phyloP scores from a whole-genome alignment of 2,113 vertebrate genomes.

The Poeciliopsis turrubarensis region DNA sequence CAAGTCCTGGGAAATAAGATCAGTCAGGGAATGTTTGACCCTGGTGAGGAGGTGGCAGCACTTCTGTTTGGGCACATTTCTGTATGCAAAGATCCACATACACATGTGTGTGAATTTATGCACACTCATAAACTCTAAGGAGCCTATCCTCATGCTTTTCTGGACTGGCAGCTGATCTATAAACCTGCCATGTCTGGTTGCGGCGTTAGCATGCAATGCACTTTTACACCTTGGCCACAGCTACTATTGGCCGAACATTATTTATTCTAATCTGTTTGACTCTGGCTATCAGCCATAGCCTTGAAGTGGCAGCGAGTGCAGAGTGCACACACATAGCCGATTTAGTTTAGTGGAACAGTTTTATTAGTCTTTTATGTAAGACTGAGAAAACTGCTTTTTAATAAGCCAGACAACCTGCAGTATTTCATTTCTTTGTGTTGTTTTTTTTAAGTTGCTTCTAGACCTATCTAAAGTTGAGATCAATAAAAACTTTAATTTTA shows the following conservation, averaged over 20 bases:
- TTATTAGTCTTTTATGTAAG: background rate
- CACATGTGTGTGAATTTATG: conserved; percentile 20
- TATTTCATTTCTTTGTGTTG: background rate
- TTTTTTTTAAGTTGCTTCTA: background rate
- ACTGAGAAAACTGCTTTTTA: conserved; percentile 12
- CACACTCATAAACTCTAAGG: conserved; percentile 42
- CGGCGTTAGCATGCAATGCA: conserved; percentile 52
- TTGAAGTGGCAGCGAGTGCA: conserved; percentile 8
- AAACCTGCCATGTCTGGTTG: conserved; percentile 43
- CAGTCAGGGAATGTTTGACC: conserved; percentile 78
- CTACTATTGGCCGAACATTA: conserved; percentile 41
- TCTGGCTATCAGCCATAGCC: conserved; percentile 22
- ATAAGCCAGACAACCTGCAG: background rate
- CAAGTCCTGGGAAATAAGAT: conserved; percentile 78
- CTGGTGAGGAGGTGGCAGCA: conserved; percentile 40
- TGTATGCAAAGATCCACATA: conserved; percentile 44
- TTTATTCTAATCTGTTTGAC: conserved; percentile 39
- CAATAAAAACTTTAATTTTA: conserved; percentile 1
- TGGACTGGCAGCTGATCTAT: conserved; percentile 52
- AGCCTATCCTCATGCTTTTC: conserved; percentile 42
- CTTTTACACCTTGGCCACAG: conserved; percentile 37
- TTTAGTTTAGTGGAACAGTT: conserved; percentile 26
- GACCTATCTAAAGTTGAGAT: background rate
- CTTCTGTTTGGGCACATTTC: conserved; percentile 48
- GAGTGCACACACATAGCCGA: background rate